A percentile compares a stretch with the other conserved stretches of the same genome.
Evolutionary conservation across 2,113 vertebrate genomes (phyloP).

Genomic region (Eptesicus fuscus): DNA sequence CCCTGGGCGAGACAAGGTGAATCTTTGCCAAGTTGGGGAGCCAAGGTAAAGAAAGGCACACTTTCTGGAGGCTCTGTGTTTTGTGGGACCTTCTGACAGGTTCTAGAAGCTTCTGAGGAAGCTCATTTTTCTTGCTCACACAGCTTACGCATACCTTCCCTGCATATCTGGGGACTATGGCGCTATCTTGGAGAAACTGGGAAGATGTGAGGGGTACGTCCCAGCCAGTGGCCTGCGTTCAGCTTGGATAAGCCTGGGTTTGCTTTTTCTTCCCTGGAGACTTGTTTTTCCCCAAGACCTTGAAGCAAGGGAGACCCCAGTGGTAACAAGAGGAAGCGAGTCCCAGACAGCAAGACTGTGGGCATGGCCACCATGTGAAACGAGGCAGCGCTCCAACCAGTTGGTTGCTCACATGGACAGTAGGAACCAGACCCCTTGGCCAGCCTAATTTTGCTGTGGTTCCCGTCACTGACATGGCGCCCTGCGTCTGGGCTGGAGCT

Average conservation of each 20-base stretch:
- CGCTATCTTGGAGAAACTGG: background rate
- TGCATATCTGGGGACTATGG: fast-evolving
- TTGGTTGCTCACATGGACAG: fast-evolving
- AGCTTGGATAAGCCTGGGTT: background rate
- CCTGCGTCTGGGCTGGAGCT: background rate
- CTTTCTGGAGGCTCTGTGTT: background rate
- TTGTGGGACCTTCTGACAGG: background rate
- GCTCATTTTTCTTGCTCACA: background rate
- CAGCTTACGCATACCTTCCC: background rate
- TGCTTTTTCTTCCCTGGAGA: background rate
- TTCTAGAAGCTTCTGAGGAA: background rate
- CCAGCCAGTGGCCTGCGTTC: background rate
- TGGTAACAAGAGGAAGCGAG: background rate
- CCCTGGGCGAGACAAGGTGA: background rate
- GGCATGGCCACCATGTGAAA: background rate
- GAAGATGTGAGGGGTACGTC: background rate
- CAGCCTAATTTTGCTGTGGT: background rate
- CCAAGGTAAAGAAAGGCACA: background rate
- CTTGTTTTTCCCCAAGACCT: background rate
- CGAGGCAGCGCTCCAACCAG: background rate
- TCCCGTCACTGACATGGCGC: fast-evolving
- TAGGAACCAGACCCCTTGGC: too few relatives aligned
- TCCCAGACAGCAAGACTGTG: background rate
- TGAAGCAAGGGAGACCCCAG: background rate
- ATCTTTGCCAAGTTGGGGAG: background rate